Conservation (phyloP, 2,113 vertebrate species). For the Gallinago undulata region DNA sequence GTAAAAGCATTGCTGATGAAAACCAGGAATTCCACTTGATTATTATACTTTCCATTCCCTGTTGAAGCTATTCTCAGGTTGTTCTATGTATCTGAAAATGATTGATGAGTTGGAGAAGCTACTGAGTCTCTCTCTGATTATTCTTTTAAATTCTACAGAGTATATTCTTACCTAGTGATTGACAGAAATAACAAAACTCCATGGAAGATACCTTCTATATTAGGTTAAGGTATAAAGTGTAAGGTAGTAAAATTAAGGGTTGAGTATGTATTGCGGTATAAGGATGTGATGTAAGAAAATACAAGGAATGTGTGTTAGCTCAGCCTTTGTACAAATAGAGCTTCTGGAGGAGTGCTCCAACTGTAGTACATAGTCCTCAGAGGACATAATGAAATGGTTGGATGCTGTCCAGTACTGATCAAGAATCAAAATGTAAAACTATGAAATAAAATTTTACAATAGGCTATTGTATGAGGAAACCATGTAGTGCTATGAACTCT, state of each 20-base stretch:
- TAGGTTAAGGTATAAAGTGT: neutral
- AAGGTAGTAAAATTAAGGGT: neutral
- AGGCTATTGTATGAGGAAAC: neutral
- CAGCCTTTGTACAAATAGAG: neutral
- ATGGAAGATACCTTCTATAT: neutral
- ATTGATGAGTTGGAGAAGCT: neutral
- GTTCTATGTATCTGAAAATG: neutral
- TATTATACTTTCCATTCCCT: neutral
- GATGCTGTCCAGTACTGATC: neutral
- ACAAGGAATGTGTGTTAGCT: neutral
- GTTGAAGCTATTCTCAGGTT: neutral
- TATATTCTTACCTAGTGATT: neutral
- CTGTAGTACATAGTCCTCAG: neutral
- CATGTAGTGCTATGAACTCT: neutral
- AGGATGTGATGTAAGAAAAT: neutral
- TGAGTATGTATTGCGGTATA: neutral
- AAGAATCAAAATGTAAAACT: neutral
- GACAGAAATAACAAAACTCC: neutral
- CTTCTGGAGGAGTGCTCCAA: neutral
- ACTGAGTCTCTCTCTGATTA: neutral
- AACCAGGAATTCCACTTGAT: neutral
- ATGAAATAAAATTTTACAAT: neutral
- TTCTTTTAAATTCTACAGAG: neutral
- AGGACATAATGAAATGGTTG: neutral
- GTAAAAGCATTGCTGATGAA: neutral